Evolutionary conservation across 2,888 invertebrate species (phyloP), one percentile per base, ranked within the genome.

Genomic region (Acronicta psi): DNA sequence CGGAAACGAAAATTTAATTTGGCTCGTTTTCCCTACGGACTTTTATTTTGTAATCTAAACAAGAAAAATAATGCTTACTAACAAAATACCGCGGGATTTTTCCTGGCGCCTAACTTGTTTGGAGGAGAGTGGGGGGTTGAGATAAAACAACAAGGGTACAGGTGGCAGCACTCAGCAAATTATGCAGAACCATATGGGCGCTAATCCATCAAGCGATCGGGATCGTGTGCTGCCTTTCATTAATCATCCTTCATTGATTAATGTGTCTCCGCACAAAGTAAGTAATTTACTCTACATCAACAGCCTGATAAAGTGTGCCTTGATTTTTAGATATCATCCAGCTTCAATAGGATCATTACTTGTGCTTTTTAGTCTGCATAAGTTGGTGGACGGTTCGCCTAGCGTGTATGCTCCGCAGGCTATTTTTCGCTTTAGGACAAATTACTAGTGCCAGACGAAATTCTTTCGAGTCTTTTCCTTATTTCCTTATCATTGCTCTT

Each of bases 241-340:
- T 92, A 93, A 94, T 94, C 93, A 94, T 90, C 84, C 88, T 84
- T 82, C 88, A 93, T 93, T 93, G 93, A 93, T 94, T 93, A 92
- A 93, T 92, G 90, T 91, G 89, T 92, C 89, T 80, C 84, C 86
- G 76, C 84, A 87, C 86, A 90, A 91, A 91, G 87, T 91, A 88
- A 87, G 84, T 87, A 88, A 89, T 89, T 88, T 86, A 88, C 85
- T 85, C 81, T 69, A 74, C 69, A 84, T 82, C 82, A 83, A 84
- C 80, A 81, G 78, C 86, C 83, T 88, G 83, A 88, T 88, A 84
- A 84, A 83, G 81, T 80, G 64, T 63, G 77, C 75, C 73, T 79
- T 84, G 88, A 87, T 89, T 89, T 88, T 87, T 86, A 59, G 77
- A 54, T 64, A 47, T 64, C 53, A 47, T 59, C 20, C 23, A 49